Base-by-base conservation (phyloP, 53 echinoderm and acorn worm species). In the Crossaster papposus region DNA sequence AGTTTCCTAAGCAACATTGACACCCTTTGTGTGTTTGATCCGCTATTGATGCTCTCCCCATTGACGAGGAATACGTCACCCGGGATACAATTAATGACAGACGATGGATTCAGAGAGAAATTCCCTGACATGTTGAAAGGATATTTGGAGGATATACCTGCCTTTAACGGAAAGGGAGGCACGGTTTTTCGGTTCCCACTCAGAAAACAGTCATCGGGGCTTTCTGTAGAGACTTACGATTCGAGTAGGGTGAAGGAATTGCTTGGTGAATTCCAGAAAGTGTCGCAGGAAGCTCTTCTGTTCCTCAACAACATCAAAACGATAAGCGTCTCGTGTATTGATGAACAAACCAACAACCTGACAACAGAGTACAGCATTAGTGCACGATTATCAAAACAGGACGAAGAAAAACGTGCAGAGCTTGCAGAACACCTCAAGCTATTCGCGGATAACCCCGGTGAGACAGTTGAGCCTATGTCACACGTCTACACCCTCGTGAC, bases 21-120 rank as follows among this genome's bases (percentile, higher is more conserved):
- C 33, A 92, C 65, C 2, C 83, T 95, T 58, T 94, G 95, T 70
- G 65, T 97, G 64, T 95, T 97, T 71, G 97, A 97, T 81, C 97
- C 97, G 15, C 83, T 88, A 7, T 76, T 91, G 76, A 83, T 92
- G 51, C 85, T 91, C 65, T 64, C 91, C 52, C 86, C 87, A 44
- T 78, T 88, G 18, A 91, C 95, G 15, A 44, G 51, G 34, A 30
- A 20, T 23, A 31, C 24, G 2, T 88, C 37, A 36, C 96, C 96
- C 12, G 96, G 96, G 4, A 55, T 23, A 81, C 92, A 71, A 52
- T 78, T 79, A n/a, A 64, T 71, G 2, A 80, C 73, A 15, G 28
- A 51, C 23, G 28, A 65, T 14, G 29, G 65, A 22, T 84, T 83
- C 54, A 51, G 78, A 33, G 68, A 65, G 34, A 68, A 83, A 5